Evolutionary conservation across 2,888 invertebrate species (phyloP).

Genomic region (Cactoblastis cactorum): DNA sequence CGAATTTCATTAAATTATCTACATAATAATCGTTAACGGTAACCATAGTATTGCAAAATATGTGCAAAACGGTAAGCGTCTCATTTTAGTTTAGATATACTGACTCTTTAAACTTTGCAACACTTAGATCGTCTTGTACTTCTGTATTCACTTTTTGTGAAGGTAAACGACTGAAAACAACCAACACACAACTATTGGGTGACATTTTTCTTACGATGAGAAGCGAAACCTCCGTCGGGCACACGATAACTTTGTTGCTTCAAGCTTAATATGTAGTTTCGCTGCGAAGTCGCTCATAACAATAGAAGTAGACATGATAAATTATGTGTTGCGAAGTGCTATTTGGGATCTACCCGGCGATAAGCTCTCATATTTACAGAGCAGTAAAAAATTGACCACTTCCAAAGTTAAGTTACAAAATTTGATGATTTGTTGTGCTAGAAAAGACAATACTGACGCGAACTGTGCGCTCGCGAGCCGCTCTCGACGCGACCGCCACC

Average conservation of each 20-base stretch:
- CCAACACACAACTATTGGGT: slow-evolving; percentile 69
- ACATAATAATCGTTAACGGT: slow-evolving; percentile 63
- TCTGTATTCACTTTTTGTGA: slow-evolving; percentile 51
- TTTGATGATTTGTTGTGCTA: slow-evolving; percentile 69
- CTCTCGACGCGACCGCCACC: slow-evolving; percentile 26
- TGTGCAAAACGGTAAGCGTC: slow-evolving; percentile 76
- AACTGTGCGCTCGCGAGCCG: slow-evolving; percentile 37
- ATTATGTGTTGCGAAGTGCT: slow-evolving; percentile 69
- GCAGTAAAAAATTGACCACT: slow-evolving; percentile 77
- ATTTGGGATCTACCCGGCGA: slow-evolving; percentile 70
- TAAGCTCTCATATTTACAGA: slow-evolving; percentile 78
- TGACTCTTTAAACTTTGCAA: slow-evolving; percentile 68
- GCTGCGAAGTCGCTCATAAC: slow-evolving; percentile 55
- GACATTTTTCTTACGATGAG: slow-evolving; percentile 62
- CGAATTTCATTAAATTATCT: slow-evolving; percentile 53
- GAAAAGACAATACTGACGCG: slow-evolving; percentile 62
- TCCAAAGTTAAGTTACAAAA: slow-evolving; percentile 74
- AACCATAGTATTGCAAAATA: slow-evolving; percentile 73
- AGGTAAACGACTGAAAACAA: slow-evolving; percentile 66
- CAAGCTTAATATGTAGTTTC: slow-evolving; percentile 71
- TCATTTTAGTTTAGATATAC: slow-evolving; percentile 70
- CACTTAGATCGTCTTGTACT: slow-evolving; percentile 67
- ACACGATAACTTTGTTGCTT: slow-evolving; percentile 69
- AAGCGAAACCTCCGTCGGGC: slow-evolving; percentile 67
- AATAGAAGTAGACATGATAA: slow-evolving; percentile 57